Base-by-base conservation (phyloP, 2,888 invertebrate species). In the Pheosia tremula region DNA sequence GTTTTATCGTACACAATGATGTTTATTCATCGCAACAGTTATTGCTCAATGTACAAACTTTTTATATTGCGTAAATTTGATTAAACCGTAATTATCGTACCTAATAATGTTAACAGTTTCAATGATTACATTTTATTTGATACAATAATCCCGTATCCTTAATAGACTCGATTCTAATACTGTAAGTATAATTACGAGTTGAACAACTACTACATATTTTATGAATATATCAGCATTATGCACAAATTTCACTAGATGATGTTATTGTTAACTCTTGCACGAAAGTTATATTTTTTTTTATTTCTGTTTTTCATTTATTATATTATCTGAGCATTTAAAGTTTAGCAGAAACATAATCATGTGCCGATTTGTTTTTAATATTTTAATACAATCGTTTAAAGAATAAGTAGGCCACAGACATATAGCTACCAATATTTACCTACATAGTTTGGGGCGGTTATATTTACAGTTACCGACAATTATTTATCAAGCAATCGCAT, bases 391-490 rank as follows among this genome's bases (percentile, higher is more conserved):
- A 72, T 72, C 73, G 71, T 73, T 66, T 68, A 66, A 67, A 69
- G 68, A 58, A 61, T 66, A 83, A 78, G 75, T 82, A 77, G 83
- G 81, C 64, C 81, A 81, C 68, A 66, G 58, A 60, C 43, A 67
- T 60, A 64, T 60, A 38, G 64, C 66, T 62, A 54, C 59, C 69
- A 67, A 66, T 60, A 72, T 74, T 78, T 72, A 77, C 72, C 69
- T 76, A 77, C n/a, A 24, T 24, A 24, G 73, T 63, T 60, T 67
- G 55, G 24, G 24, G 57, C 60, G 60, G 63, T 72, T 68, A 75
- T 82, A 83, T 84, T 85, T 85, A 87, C 87, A 83, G 84, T 87
- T 86, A 68, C 71, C 73, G 74, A 75, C 80, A 84, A 81, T 84
- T 82, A 82, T 79, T 81, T 78, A 83, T 78, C 79, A 79, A 79